A percentile compares a stretch with the other conserved stretches of the same genome.
phyloP scores from a whole-genome alignment of 2,113 vertebrate genomes.

The Montifringilla adamsi region DNA sequence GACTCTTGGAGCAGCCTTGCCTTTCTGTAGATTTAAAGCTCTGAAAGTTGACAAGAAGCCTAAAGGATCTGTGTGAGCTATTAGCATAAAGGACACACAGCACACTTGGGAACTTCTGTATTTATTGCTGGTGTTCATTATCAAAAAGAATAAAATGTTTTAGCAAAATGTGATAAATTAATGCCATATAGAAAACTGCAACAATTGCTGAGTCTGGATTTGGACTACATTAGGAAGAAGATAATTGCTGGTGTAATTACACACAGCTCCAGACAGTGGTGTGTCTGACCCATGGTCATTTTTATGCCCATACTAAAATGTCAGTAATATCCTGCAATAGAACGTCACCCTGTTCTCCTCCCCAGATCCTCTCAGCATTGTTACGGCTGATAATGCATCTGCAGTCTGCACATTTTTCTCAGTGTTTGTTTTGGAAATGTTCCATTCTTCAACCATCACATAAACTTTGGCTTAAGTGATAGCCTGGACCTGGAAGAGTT shows the following conservation, averaged over 20 bases:
- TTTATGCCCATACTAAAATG: background rate
- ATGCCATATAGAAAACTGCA: background rate
- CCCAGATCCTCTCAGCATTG: background rate
- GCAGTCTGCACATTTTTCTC: background rate
- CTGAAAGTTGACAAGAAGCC: slow-evolving; percentile 25
- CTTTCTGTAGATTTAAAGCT: slow-evolving; percentile 13
- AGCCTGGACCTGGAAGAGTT: slow-evolving; percentile 8
- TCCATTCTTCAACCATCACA: background rate
- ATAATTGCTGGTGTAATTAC: background rate
- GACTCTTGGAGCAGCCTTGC: background rate
- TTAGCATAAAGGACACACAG: slow-evolving; percentile 2
- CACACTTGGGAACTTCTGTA: background rate
- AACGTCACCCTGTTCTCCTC: background rate
- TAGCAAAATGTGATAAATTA: background rate
- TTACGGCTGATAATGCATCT: background rate
- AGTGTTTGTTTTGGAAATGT: slow-evolving; percentile 16
- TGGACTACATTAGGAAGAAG: background rate
- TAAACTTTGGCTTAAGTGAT: background rate
- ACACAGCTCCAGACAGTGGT: background rate
- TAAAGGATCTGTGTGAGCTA: background rate
- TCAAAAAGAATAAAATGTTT: background rate
- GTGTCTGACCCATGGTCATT: background rate
- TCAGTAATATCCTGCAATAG: background rate
- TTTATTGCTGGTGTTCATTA: background rate
- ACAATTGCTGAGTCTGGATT: background rate